Evolutionary conservation across 2,113 vertebrate species (phyloP).

Genomic region (Phalacrocorax carbo): DNA sequence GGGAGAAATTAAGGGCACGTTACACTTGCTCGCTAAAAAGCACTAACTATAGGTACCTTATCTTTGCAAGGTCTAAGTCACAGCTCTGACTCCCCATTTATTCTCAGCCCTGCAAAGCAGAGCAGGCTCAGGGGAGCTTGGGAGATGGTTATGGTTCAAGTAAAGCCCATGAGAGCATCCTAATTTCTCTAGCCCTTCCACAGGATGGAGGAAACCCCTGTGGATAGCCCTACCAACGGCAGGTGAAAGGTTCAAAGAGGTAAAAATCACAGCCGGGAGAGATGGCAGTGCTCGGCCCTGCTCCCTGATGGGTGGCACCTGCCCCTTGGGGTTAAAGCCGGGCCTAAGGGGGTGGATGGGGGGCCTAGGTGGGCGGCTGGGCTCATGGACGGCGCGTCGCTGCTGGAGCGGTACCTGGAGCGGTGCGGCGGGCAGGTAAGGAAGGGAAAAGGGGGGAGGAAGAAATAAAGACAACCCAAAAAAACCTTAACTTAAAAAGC

Average conservation of each 20-base stretch:
- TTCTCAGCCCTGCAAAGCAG: fast-evolving
- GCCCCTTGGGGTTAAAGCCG: background rate
- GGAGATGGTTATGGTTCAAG: background rate
- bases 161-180: background rate
- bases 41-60: background rate
- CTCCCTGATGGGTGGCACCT: background rate
- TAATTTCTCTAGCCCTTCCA: fast-evolving
- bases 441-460: fast-evolving
- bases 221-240: fast-evolving
- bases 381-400: slow-evolving; percentile 60
- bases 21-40: background rate
- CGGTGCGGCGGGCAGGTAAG: slow-evolving; percentile 43
- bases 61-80: fast-evolving
- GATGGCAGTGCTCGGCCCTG: fast-evolving
- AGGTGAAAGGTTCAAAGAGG: background rate
- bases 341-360: fast-evolving
- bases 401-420: slow-evolving; percentile 81
- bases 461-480: too few relatives aligned
- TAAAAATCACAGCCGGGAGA: background rate
- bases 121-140: background rate
- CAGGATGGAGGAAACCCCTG: background rate
- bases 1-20: background rate
- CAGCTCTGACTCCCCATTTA: fast-evolving
- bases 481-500: too few relatives aligned
- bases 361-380: fast-evolving